Evolutionary conservation across 2,113 vertebrate genomes (phyloP).

Genomic region (Gadus macrocephalus): DNA sequence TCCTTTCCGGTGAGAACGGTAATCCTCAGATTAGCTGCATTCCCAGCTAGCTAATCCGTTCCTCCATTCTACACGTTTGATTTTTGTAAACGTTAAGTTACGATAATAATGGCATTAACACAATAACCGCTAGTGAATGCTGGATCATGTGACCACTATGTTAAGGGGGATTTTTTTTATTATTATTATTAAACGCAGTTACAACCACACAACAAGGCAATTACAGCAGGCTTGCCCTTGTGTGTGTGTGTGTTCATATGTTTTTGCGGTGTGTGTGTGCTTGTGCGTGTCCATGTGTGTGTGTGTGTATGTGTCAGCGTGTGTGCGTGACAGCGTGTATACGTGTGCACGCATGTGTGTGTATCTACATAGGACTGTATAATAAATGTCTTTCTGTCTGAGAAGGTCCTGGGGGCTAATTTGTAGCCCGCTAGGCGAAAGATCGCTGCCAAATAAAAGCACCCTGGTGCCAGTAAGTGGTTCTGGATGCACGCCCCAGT

Average conservation of each 20-base stretch:
- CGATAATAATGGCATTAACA: too few relatives aligned
- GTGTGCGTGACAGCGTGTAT: slow-evolving; percentile 13
- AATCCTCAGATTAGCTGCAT: neutral
- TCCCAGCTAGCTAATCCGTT: too few relatives aligned
- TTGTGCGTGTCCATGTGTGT: slow-evolving; percentile 17
- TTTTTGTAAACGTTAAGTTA: too few relatives aligned
- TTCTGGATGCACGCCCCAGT: too few relatives aligned
- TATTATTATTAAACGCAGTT: neutral
- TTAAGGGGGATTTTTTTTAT: neutral
- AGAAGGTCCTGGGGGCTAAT: too few relatives aligned
- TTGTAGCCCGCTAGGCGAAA: too few relatives aligned
- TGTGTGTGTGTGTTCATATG: neutral
- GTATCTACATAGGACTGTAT: too few relatives aligned
- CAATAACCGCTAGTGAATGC: too few relatives aligned
- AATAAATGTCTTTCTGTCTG: too few relatives aligned
- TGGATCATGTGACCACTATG: neutral
- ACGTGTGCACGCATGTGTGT: slow-evolving; percentile 1
- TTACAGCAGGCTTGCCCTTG: neutral
- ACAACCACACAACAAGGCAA: neutral
- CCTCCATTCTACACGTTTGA: too few relatives aligned
- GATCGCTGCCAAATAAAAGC: too few relatives aligned
- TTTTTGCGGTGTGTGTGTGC: slow-evolving; percentile 12
- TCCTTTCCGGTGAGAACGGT: neutral
- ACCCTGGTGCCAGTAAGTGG: too few relatives aligned
- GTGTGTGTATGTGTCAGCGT: slow-evolving; percentile 31